Evolutionary conservation across 92 coral and sea anemone genomes (phyloP), one percentile per base, ranked within the genome.

Genomic region (Epizoanthus stellaris): DNA sequence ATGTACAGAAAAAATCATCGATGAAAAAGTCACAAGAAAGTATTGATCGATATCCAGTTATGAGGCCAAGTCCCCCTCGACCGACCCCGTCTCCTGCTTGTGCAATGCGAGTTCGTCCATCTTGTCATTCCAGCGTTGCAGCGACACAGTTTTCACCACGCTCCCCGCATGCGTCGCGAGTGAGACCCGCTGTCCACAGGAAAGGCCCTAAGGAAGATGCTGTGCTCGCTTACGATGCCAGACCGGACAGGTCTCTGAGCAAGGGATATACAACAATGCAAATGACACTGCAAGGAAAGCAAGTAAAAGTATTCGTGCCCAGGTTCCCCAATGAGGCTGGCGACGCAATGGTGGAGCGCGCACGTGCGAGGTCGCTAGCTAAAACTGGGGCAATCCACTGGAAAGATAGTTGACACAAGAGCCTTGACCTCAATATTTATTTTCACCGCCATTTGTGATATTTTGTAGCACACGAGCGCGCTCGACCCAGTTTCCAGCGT

Each of bases 231-330:
- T 88, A 88, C 45, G 91, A 88, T 17, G 91, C 91, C 14, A 72
- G 91, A 16, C 91, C 91, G 6, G 58, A 45, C 11, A 73, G 69
- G 45, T 75, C 91, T 19, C 85, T 88, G 49, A 82, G 70, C 79
- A 88, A 61, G 72, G 91, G 91, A 9, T 88, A 88, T 17, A 23
- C 63, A 0, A 88, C 84, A 4, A 88, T 88, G 91, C 91, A 88
- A 52, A 84, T 88, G 80, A 88, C 91, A 1, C 77, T 88, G 7
- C 80, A 77, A 11, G 88, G 91, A 70, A 88, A 84, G 80, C 91
- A 88, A 34, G 76, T 84, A 15, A 88, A 84, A 30, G 91, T 88
- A 9, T 81, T 82, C 70, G 85, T 88, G 54, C 91, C 91, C 17
- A 83, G 64, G 49, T 88, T 88, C 85, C 70, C 90, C 2, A 30